Percentiles rank a stretch among this genome's conserved stretches.
Conservation (phyloP, 2,797 vertebrate species). For the Acrocephalus scirpaceus region DNA sequence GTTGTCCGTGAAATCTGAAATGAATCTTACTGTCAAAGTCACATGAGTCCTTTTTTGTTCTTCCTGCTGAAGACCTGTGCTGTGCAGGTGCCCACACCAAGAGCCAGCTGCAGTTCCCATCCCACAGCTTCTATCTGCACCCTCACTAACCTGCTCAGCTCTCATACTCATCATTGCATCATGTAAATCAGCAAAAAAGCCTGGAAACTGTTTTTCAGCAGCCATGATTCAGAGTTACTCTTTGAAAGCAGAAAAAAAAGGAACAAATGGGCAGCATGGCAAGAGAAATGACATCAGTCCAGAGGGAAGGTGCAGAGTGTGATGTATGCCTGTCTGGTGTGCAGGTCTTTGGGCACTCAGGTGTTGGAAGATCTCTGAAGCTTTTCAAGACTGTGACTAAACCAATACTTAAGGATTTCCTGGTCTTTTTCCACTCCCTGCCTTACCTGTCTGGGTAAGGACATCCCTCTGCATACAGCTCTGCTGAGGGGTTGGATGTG, state of each 20-base stretch:
- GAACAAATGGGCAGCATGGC: not conserved
- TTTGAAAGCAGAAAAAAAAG: not conserved
- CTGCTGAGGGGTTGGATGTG: not conserved
- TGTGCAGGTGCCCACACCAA: not conserved
- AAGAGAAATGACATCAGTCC: not conserved
- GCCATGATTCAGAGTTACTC: not conserved
- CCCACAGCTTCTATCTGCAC: not conserved
- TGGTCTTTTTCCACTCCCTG: not conserved
- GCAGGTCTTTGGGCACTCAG: not conserved
- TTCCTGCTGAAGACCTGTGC: not conserved
- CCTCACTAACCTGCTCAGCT: not conserved
- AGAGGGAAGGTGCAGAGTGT: not conserved
- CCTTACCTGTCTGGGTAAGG: not conserved
- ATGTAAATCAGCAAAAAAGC: not conserved
- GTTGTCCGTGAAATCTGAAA: not conserved
- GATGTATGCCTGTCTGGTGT: not conserved
- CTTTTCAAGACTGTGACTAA: not conserved
- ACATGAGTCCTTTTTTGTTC: accelerated
- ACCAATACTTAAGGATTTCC: not conserved
- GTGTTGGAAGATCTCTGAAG: not conserved
- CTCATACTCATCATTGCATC: not conserved
- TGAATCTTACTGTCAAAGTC: not conserved
- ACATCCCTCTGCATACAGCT: not conserved
- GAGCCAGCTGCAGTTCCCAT: not conserved
- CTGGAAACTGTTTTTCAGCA: not conserved